Percentiles rank a stretch among this genome's conserved stretches.
These are phyloP conservation scores for Zosterops lateralis DNA, from an alignment of 2,113 vertebrate genomes.

Conservation along the genomic window DNA sequence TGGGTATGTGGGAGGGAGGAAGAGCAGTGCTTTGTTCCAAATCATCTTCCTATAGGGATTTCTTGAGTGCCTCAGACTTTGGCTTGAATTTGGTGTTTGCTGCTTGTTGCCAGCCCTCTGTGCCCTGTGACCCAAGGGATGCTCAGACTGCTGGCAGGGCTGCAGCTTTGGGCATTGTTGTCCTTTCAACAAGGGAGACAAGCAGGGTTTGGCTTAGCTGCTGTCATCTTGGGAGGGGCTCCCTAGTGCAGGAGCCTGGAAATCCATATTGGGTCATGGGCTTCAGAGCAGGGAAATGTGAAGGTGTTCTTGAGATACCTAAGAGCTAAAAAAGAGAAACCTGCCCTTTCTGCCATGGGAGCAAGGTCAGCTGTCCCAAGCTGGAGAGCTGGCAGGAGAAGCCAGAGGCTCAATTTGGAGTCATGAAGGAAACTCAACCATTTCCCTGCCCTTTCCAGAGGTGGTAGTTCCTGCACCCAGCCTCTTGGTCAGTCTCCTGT, in stretches of 20 bases:
- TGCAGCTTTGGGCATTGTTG: not conserved
- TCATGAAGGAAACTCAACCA: accelerated
- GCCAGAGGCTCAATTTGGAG: not conserved
- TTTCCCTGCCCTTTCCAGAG: not conserved
- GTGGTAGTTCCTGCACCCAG: not conserved
- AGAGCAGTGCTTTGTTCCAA: not conserved
- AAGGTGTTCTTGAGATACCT: not conserved
- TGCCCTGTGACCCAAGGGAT: not conserved
- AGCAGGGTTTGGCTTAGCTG: not conserved
- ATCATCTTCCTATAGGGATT: not conserved
- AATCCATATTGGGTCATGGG: accelerated
- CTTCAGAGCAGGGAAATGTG: not conserved
- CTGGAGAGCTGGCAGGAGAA: not conserved
- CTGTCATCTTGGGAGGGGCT: not conserved
- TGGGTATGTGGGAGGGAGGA: not conserved
- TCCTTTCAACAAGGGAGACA: not conserved
- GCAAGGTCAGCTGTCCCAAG: not conserved
- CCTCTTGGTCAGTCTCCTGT: not conserved
- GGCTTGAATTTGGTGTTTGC: not conserved
- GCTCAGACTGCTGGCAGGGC: not conserved
- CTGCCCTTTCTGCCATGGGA: not conserved
- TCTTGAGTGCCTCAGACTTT: not conserved
- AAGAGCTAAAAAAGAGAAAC: not conserved
- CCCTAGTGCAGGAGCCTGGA: not conserved
- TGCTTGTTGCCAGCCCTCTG: not conserved